A percentile compares a stretch with the other conserved stretches of the same genome.
Conservation (phyloP, 2,888 invertebrate species). For the Cremastinae sp. region DNA sequence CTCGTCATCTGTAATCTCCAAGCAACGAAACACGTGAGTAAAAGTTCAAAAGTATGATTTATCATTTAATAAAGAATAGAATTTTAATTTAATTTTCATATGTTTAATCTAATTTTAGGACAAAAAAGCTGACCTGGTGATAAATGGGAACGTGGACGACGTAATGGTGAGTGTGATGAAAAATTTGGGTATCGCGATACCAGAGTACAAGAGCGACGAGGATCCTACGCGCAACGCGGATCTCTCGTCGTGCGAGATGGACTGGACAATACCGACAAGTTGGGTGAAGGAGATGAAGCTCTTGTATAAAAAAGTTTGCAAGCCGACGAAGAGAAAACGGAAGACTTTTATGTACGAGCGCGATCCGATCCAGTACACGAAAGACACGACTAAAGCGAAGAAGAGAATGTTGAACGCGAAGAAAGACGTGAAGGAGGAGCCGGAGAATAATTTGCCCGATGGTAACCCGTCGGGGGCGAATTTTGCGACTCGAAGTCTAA, state of each 20-base stretch:
- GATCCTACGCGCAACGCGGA: conserved; percentile 86
- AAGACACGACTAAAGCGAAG: conserved; percentile 62
- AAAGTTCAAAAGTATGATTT: conserved; percentile 9
- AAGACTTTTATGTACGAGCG: conserved; percentile 78
- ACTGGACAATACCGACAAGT: conserved; percentile 88
- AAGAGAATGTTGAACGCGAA: conserved; percentile 59
- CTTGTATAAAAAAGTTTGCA: conserved; percentile 82
- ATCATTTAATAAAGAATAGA: not conserved
- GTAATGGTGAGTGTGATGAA: conserved; percentile 89
- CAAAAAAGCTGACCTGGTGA: conserved; percentile 93
- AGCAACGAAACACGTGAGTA: conserved; percentile 96
- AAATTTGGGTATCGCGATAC: conserved; percentile 87
- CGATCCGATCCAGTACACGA: conserved; percentile 68
- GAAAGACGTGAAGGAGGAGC: conserved; percentile 41
- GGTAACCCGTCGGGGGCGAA: conserved; percentile 49
- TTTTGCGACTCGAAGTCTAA: not conserved
- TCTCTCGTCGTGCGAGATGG: conserved; percentile 81
- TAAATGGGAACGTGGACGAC: conserved; percentile 94
- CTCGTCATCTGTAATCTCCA: conserved; percentile 97
- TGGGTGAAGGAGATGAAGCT: conserved; percentile 85
- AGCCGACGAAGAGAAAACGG: conserved; percentile 78
- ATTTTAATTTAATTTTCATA: not conserved
- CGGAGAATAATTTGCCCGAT: conserved; percentile 23
- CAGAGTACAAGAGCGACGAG: conserved; percentile 84
- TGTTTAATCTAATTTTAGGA: conserved; percentile 85